phyloP scores from a whole-genome alignment of 2,797 vertebrate species.

The Catamblyrhynchus diadema region DNA sequence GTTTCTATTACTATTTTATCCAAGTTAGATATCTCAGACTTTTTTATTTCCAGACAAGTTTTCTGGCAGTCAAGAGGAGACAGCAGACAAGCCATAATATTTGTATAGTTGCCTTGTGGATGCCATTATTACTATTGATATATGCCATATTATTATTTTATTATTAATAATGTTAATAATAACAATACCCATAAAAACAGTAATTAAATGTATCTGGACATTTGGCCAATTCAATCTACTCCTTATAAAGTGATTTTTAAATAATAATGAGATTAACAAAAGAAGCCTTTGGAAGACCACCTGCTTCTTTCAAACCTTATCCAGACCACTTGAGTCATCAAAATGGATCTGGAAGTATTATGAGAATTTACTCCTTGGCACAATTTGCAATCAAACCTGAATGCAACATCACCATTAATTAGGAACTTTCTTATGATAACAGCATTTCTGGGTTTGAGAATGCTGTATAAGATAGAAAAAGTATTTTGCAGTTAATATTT shows the following conservation, averaged over 20 bases:
- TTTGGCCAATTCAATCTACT: conserved; percentile 14
- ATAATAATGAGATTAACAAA: neutral
- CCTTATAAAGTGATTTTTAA: neutral
- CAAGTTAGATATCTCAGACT: neutral
- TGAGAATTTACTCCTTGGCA: neutral
- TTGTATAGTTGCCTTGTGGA: neutral
- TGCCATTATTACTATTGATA: neutral
- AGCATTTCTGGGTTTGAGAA: neutral
- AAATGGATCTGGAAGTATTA: neutral
- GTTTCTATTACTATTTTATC: neutral
- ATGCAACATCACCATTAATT: neutral
- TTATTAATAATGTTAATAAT: neutral
- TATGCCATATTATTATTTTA: neutral
- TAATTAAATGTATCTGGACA: neutral
- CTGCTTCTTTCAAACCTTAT: neutral
- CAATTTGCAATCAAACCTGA: neutral
- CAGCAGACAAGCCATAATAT: neutral
- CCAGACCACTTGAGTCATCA: conserved; percentile 19
- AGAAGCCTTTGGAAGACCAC: neutral
- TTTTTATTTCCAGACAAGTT: neutral
- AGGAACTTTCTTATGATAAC: neutral
- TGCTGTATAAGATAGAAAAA: neutral
- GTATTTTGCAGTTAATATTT: neutral
- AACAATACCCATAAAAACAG: neutral
- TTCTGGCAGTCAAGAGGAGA: neutral